These are phyloP conservation scores for Caiman crocodilus DNA, from an alignment of 2,797 vertebrate species.

Conservation along the genomic window DNA sequence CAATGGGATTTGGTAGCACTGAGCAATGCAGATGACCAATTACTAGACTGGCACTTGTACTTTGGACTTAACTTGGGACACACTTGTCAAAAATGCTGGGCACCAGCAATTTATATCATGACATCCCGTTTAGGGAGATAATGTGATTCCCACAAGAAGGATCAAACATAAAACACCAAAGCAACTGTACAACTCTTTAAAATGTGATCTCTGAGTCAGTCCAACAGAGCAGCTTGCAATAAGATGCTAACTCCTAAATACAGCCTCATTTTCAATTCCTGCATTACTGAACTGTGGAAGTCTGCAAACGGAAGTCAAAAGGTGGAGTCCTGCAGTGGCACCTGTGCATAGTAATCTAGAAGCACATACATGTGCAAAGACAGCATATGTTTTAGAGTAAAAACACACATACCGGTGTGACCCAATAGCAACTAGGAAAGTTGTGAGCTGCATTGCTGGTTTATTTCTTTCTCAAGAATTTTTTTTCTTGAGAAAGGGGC, in stretches of 20 bases:
- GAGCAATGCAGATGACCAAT: too few relatives aligned
- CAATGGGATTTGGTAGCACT: too few relatives aligned
- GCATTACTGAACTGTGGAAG: background rate
- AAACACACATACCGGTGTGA: background rate
- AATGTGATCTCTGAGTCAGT: background rate
- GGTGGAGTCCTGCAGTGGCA: background rate
- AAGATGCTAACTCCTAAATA: background rate
- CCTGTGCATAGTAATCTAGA: background rate
- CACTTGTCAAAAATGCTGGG: too few relatives aligned
- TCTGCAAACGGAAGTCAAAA: background rate
- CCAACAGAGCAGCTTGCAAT: rapidly evolving
- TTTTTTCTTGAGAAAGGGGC: rapidly evolving
- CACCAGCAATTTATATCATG: too few relatives aligned
- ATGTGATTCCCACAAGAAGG: too few relatives aligned
- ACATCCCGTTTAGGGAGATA: too few relatives aligned
- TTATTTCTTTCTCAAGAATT: background rate
- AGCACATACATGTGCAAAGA: too few relatives aligned
- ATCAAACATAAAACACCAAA: background rate
- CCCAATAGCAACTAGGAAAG: background rate
- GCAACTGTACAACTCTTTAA: rapidly evolving
- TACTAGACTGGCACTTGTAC: too few relatives aligned
- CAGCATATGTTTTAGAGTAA: background rate
- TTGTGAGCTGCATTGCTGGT: background rate
- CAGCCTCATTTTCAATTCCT: rapidly evolving
- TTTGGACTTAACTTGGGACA: too few relatives aligned